A percentile compares a stretch with the other conserved stretches of the same genome.
These are phyloP conservation scores for Polypterus senegalus DNA, from an alignment of 2,113 vertebrate genomes.

Conservation along the genomic window DNA sequence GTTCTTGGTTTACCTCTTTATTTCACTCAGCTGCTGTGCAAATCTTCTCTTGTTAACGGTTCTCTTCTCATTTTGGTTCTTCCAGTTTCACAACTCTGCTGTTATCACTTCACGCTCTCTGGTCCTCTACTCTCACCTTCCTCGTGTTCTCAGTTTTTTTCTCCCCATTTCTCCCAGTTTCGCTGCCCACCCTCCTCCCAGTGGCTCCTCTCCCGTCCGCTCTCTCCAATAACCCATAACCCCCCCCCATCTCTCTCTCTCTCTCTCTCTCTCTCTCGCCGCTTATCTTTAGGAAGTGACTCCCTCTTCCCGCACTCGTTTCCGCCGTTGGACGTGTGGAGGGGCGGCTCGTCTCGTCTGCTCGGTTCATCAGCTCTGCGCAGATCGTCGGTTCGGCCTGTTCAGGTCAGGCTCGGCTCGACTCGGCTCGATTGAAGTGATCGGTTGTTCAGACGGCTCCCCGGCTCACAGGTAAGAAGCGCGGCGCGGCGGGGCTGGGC, in stretches of 20 bases:
- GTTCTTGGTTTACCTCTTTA: no score
- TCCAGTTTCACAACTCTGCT: background rate
- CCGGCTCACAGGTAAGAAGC: background rate
- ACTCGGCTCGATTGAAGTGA: no score
- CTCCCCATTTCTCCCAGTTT: background rate
- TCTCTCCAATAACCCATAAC: background rate
- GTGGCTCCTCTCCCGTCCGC: background rate
- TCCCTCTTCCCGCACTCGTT: background rate
- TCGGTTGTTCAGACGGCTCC: no score
- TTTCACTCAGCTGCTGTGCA: no score
- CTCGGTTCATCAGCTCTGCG: no score
- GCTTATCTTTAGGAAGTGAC: conserved; percentile 39
- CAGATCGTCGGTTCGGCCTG: no score
- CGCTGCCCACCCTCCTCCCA: background rate
- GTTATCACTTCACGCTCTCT: background rate
- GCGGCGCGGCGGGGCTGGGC: background rate
- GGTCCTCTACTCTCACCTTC: background rate
- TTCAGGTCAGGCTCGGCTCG: no score
- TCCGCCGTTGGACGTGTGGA: no score
- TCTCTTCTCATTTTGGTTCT: background rate
- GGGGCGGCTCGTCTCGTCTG: no score
- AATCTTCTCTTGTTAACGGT: no score
- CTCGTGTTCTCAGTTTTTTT: background rate
- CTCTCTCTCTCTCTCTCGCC: conserved; percentile 16
- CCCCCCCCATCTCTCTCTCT: conserved; percentile 7